These are phyloP conservation scores for Antrozous pallidus DNA, from an alignment of 2,797 vertebrate genomes.

Conservation along the genomic window DNA sequence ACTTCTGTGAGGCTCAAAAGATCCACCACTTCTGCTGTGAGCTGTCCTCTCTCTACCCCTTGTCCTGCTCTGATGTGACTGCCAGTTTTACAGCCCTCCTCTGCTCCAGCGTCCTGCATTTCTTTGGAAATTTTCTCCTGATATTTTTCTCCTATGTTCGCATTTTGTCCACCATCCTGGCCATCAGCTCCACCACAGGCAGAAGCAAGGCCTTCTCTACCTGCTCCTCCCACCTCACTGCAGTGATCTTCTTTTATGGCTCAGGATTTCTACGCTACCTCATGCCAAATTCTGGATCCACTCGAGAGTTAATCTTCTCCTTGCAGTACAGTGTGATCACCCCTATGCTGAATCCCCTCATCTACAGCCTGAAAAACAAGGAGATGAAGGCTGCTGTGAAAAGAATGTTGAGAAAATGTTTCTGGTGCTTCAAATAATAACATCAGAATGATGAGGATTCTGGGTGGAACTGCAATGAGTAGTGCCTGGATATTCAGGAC, in stretches of 20 bases:
- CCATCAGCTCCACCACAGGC: slow-evolving; percentile 28
- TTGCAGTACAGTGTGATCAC: slow-evolving; percentile 60
- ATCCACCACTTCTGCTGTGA: slow-evolving; percentile 73
- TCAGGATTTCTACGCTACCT: slow-evolving; percentile 64
- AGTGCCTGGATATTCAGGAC: neutral
- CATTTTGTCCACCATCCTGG: slow-evolving; percentile 63
- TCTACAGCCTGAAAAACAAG: slow-evolving; percentile 70
- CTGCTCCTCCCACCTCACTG: slow-evolving; percentile 56
- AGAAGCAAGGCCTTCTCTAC: slow-evolving; percentile 68
- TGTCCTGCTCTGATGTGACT: slow-evolving; percentile 70
- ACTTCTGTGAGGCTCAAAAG: slow-evolving; percentile 63
- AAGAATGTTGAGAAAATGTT: slow-evolving; percentile 32
- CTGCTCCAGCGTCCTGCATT: slow-evolving; percentile 68
- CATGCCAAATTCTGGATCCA: slow-evolving; percentile 60
- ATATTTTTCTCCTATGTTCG: slow-evolving; percentile 66
- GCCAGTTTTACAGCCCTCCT: slow-evolving; percentile 62
- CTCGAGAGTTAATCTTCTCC: slow-evolving; percentile 61
- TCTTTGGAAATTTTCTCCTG: slow-evolving; percentile 67
- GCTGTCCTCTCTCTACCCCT: slow-evolving; percentile 62
- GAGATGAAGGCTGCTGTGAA: slow-evolving; percentile 63
- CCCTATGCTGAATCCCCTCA: slow-evolving; percentile 67
- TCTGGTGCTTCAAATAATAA: neutral
- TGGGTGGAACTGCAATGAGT: neutral
- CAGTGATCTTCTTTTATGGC: slow-evolving; percentile 62
- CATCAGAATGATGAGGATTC: neutral